These are phyloP conservation scores for Rhizoglyphus robini DNA, from an alignment of 1,140 invertebrate genomes.

Conservation along the genomic window DNA sequence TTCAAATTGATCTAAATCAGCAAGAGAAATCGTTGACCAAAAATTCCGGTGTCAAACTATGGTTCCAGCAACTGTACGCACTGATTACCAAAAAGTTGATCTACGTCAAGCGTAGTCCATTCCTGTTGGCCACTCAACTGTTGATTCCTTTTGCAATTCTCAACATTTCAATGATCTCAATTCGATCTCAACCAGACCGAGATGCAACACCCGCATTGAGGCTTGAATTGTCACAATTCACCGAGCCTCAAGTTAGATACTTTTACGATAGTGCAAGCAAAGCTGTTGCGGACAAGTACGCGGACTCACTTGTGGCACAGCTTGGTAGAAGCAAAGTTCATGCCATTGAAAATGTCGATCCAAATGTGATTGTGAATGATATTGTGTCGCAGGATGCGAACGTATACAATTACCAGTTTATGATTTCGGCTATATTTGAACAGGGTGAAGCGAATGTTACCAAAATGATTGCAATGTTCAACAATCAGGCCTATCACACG, in stretches of 20 bases:
- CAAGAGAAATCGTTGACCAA: not conserved
- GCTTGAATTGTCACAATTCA: conserved; percentile 29
- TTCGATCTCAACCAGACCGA: conserved; percentile 33
- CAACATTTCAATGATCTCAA: conserved; percentile 32
- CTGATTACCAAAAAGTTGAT: conserved; percentile 36
- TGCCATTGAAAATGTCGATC: not conserved
- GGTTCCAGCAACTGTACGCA: conserved; percentile 33
- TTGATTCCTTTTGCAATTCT: conserved; percentile 34
- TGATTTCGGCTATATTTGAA: conserved; percentile 23
- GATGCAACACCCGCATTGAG: conserved; percentile 30
- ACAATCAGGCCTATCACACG: conserved; percentile 49
- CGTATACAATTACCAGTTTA: not conserved
- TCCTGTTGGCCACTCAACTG: conserved; percentile 33
- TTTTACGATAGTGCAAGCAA: conserved; percentile 1
- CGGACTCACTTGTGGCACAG: not conserved
- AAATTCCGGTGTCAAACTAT: conserved; percentile 14
- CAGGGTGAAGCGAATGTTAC: conserved; percentile 15
- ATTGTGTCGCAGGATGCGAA: too few species aligned
- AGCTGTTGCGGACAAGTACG: not conserved
- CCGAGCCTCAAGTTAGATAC: conserved; percentile 29
- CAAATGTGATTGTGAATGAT: not conserved
- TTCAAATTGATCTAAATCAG: not conserved
- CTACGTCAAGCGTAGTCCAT: conserved; percentile 34
- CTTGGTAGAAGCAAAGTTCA: not conserved
- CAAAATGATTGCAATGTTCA: conserved; percentile 34